Evolutionary conservation across 2,113 vertebrate genomes (phyloP).

Genomic region (Spermophilus dauricus): DNA sequence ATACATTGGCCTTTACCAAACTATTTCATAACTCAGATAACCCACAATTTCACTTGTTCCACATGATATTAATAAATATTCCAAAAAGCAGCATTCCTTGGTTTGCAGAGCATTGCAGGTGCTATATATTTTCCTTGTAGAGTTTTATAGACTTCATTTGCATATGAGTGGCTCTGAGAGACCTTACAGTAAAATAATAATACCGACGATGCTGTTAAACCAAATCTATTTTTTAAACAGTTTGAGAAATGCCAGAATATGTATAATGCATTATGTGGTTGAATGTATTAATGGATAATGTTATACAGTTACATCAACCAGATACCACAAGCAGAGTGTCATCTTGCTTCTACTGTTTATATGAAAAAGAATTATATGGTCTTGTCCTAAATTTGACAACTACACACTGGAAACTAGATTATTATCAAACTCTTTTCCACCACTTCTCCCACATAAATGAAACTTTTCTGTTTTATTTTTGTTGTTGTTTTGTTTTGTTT

Average conservation of each 20-base stretch:
- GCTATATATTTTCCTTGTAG: not conserved
- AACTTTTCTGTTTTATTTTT: not conserved
- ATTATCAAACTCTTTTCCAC: not conserved
- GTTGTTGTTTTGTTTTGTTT: too few relatives aligned
- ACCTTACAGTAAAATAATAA: slow-evolving; percentile 33
- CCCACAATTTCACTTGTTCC: not conserved
- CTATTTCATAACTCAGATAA: not conserved
- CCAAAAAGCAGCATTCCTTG: not conserved
- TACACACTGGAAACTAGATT: not conserved
- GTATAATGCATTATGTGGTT: not conserved
- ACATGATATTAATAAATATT: not conserved
- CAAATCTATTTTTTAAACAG: slow-evolving; percentile 30
- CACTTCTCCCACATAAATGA: not conserved
- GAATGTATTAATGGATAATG: not conserved
- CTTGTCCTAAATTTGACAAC: not conserved
- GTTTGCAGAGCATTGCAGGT: not conserved
- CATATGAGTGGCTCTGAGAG: not conserved
- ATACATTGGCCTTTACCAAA: not conserved
- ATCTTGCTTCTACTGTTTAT: not conserved
- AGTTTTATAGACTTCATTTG: not conserved
- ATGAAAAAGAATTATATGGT: not conserved
- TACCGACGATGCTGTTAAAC: not conserved
- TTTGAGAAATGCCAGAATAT: slow-evolving; percentile 52
- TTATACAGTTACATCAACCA: not conserved
- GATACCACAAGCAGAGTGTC: not conserved